A percentile compares a stretch with the other conserved stretches of the same genome.
These are phyloP conservation scores for Embiotoca jacksoni DNA, from an alignment of 2,113 vertebrate species.

Conservation along the genomic window DNA sequence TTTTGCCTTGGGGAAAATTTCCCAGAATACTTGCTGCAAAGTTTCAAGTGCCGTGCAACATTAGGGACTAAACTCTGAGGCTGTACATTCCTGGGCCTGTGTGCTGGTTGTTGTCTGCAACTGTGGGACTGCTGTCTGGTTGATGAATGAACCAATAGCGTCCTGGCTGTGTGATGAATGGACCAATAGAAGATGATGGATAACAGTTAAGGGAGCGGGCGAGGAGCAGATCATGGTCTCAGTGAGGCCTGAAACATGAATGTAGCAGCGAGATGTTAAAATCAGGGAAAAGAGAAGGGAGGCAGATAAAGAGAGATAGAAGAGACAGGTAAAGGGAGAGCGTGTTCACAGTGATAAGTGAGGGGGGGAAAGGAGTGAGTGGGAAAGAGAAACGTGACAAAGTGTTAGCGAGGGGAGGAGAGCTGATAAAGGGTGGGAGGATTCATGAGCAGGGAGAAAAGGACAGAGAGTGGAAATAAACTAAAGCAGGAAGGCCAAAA, in stretches of 20 bases:
- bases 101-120: constrained; percentile 67
- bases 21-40: constrained; percentile 30
- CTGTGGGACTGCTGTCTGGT: constrained; percentile 54
- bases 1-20: constrained; percentile 25
- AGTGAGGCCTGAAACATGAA: constrained; percentile 58
- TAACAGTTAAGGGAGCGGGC: constrained; percentile 53
- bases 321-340: constrained; percentile 41
- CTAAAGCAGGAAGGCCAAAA: constrained; percentile 1
- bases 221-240: constrained; percentile 30
- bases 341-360: constrained; percentile 51
- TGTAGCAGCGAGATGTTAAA: constrained; percentile 62
- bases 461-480: constrained; percentile 7
- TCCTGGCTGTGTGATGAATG: constrained; percentile 74
- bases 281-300: constrained; percentile 15
- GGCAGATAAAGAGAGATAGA: constrained; percentile 38
- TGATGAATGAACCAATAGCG: constrained; percentile 73
- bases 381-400: constrained; percentile 56
- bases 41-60: constrained; percentile 50
- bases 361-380: constrained; percentile 51
- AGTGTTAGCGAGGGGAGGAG: constrained; percentile 50
- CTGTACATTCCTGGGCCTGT: constrained; percentile 68
- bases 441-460: constrained; percentile 46
- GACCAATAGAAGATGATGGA: constrained; percentile 80
- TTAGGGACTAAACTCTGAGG: constrained; percentile 57
- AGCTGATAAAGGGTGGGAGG: constrained; percentile 52